Conservation (phyloP, 2,888 invertebrate genomes). For the Adineta ricciae region DNA sequence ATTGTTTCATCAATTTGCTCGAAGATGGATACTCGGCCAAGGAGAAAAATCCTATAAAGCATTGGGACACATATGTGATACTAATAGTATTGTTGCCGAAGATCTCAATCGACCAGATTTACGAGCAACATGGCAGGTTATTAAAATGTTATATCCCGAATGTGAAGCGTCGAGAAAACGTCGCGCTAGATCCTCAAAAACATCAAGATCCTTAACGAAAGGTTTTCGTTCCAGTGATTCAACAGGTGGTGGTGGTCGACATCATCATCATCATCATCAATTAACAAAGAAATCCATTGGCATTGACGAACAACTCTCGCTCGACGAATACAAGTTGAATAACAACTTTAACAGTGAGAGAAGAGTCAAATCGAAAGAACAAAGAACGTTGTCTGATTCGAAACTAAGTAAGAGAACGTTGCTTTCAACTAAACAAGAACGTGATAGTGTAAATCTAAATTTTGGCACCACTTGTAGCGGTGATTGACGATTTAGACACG, state of each 20-base stretch:
- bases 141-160: not conserved
- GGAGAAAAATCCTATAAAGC: not conserved
- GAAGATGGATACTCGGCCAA: not conserved
- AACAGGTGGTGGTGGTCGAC: too few relatives aligned
- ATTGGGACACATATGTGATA: not conserved
- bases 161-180: too few relatives aligned
- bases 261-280: not conserved
- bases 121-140: not conserved
- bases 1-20: slow-evolving; percentile 7
- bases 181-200: not conserved
- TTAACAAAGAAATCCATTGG: not conserved
- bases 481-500: not conserved
- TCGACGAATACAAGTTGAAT: not conserved
- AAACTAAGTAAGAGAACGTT: not conserved
- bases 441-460: not conserved
- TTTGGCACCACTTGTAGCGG: not conserved
- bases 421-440: not conserved
- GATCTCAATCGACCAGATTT: not conserved
- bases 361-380: not conserved
- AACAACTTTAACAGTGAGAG: not conserved
- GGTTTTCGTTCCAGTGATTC: not conserved
- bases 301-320: not conserved
- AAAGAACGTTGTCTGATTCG: not conserved
- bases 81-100: not conserved
- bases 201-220: not conserved